These are phyloP conservation scores for Ypsolopha sequella DNA, from an alignment of 2,888 invertebrate species.

Conservation along the genomic window DNA sequence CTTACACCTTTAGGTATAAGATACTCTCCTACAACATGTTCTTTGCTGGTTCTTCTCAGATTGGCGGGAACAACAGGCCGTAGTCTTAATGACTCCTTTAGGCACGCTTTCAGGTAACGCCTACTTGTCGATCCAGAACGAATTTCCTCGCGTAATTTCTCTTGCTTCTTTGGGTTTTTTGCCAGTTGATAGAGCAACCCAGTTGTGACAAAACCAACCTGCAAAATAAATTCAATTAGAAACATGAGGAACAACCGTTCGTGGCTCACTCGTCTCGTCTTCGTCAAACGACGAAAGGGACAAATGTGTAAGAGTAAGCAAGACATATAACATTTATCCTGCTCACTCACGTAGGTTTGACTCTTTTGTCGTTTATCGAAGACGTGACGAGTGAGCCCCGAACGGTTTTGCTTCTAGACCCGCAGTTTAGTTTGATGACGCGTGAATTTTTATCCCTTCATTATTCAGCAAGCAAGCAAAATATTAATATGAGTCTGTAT, in stretches of 20 bases:
- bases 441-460: neutral
- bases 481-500: too few species aligned
- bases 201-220: constrained; percentile 50
- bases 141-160: constrained; percentile 50
- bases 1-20: constrained; percentile 53
- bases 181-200: constrained; percentile 68
- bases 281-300: too few species aligned
- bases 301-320: too few species aligned
- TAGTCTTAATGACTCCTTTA: constrained; percentile 72
- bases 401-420: too few species aligned
- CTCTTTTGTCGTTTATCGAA: too few species aligned
- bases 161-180: constrained; percentile 61
- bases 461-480: too few species aligned
- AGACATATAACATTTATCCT: too few species aligned
- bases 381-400: too few species aligned
- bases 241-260: too few species aligned
- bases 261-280: too few species aligned
- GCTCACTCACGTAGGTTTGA: too few species aligned
- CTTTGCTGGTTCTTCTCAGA: constrained; percentile 42
- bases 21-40: constrained; percentile 50
- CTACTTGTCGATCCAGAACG: constrained; percentile 24
- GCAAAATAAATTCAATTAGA: constrained; percentile 11
- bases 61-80: constrained; percentile 46
- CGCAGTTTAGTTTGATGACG: too few species aligned
- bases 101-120: constrained; percentile 71